Base-by-base conservation (phyloP, 2,888 invertebrate species). In the Agelastica alni region DNA sequence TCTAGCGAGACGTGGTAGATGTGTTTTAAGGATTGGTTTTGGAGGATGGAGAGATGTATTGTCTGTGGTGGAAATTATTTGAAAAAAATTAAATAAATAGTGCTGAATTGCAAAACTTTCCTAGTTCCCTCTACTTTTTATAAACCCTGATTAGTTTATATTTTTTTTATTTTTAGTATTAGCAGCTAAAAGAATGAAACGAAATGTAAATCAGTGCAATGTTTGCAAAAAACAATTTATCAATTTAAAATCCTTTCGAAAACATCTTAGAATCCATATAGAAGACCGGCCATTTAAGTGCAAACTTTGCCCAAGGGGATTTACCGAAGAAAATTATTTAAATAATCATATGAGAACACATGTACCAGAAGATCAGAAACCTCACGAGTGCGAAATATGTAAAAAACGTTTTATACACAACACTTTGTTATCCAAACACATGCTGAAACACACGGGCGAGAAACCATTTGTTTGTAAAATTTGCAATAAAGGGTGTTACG, bases 381-480 rank as follows among this genome's bases (percentile, higher is more conserved):
- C 78, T 0, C 78, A 79, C 58, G 76, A 76, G 55, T 80, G 80
- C 60, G 67, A 73, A 45, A 69, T 77, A 9, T 80, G 80, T 58
- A 74, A 76, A 44, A 78, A 77, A 61, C 69, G 77, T 3, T 80
- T 79, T 65, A 76, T 79, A 12, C 79, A 80, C 55, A 70, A 71
- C 26, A 77, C 78, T 5, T 66, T 78, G 55, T 62, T 79, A 16
- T 77, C 71, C 37, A 80, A 80, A 55, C 80, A 80, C 63, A 69
- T 76, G 64, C 67, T 78, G 32, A 78, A 77, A 48, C 79, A 79
- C 56, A 76, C 75, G 13, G 78, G 77, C 1, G 78, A 79, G 60
- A 78, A 79, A 56, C 78, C 78, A 1, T 78, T 78, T 61, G 72
- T 79, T n/a, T 79, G 79, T 61, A 77, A 77, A 57, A 70, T 72